Base-by-base conservation (phyloP, 2,888 invertebrate genomes). In the Machimus rusticus region DNA sequence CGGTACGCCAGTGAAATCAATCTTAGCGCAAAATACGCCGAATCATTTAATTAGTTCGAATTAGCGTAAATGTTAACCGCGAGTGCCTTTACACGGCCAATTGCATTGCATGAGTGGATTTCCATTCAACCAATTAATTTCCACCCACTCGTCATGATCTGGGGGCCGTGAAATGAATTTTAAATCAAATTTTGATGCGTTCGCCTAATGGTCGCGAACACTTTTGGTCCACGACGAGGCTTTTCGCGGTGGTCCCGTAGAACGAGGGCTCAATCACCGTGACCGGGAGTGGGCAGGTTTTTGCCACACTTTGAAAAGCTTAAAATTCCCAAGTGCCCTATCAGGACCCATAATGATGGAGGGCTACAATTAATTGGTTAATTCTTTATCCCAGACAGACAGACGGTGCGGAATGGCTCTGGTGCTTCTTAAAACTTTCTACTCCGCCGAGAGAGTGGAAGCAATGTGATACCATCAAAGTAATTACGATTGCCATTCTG, bases 391-490 rank as follows among this genome's bases (percentile, higher is more conserved):
- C 51, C 46, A 84, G 82, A 66, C 82, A 84, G 82, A 84, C 82
- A 84, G 82, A 84, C 82, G 46, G 37, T 37, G 82, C 66, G 37
- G 66, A 84, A 84, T 84, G 39, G 82, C 82, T 37, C 46, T 82
- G 43, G 43, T 12, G 82, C 82, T 84, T 34, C 82, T 84, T 84
- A 66, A 66, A 84, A 84, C 82, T 84, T 84, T 84, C 82, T 84
- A 66, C 37, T 84, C 82, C 66, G 23, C n/a, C 39, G 46, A 74
- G 85, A 85, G 43, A 46, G n/a, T 46, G 51, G 37, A 43, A 28
- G 76, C 77, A 86, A 86, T 86, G 77, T 55, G 86, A 86, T 86
- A 86, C 86, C 74, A 86, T 86, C 86, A 86, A 86, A 77, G 86
- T 86, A 86, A 86, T 86, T 86, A 86, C 86, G 77, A 55, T 76